phyloP scores from a whole-genome alignment of 2,113 vertebrate species.

The Sturnus vulgaris region DNA sequence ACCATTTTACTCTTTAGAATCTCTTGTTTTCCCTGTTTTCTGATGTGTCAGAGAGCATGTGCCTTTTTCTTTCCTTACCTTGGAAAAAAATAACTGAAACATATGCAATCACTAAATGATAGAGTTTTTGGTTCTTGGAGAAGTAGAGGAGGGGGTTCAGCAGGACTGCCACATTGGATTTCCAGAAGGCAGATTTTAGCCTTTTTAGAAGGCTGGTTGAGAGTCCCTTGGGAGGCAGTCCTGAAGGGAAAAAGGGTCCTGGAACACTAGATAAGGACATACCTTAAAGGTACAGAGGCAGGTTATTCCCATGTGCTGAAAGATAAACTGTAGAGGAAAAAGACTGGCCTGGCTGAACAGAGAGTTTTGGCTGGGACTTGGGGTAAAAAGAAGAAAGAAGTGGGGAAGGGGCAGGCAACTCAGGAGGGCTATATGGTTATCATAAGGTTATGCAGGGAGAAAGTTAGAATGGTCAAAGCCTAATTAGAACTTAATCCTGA shows the following conservation, averaged over 20 bases:
- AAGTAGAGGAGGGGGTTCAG: background rate
- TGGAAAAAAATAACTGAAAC: background rate
- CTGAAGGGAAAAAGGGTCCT: background rate
- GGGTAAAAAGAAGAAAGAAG: background rate
- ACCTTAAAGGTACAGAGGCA: background rate
- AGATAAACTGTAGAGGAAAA: background rate
- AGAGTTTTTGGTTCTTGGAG: background rate
- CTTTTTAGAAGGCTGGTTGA: background rate
- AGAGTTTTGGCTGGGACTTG: background rate
- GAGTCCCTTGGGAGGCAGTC: background rate
- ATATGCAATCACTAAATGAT: background rate
- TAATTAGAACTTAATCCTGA: background rate
- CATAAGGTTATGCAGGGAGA: background rate
- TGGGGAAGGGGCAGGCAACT: background rate
- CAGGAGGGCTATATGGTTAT: background rate
- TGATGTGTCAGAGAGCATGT: background rate
- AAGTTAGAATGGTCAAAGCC: background rate
- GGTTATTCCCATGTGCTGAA: background rate
- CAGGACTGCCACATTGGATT: background rate
- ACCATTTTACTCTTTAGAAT: background rate
- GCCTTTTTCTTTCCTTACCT: background rate
- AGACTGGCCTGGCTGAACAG: background rate
- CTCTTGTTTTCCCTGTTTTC: background rate
- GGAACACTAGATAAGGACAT: background rate
- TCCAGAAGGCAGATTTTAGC: background rate